phyloP scores from a whole-genome alignment of 2,797 vertebrate genomes.

The Apodemus agrarius region DNA sequence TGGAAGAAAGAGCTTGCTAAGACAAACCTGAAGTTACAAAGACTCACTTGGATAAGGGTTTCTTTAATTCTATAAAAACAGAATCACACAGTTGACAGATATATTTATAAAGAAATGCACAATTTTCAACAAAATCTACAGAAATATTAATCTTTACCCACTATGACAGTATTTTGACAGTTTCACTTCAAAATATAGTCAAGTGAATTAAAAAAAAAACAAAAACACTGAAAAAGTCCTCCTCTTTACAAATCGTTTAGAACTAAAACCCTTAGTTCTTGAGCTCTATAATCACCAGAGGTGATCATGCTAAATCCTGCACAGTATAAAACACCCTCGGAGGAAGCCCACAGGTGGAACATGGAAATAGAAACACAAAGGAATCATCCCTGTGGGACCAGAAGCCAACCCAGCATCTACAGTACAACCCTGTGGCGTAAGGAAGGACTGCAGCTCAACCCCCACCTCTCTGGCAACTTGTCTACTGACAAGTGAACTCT shows the following conservation, averaged over 20 bases:
- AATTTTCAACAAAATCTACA: constrained; percentile 67
- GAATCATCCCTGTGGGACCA: background rate
- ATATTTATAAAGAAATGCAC: constrained; percentile 68
- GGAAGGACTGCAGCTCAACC: background rate
- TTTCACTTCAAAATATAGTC: constrained; percentile 75
- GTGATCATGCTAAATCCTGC: background rate
- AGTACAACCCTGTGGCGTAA: background rate
- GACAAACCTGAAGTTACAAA: constrained; percentile 26
- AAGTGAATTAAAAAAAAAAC: constrained; percentile 61
- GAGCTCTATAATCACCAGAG: constrained; percentile 29
- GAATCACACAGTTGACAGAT: constrained; percentile 57
- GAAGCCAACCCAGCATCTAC: background rate
- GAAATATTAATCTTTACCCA: constrained; percentile 69
- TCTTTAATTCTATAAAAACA: constrained; percentile 62
- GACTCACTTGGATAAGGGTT: constrained; percentile 23
- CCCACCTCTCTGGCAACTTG: background rate
- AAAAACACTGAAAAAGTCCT: constrained; percentile 50
- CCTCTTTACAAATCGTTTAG: constrained; percentile 60
- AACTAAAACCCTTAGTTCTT: constrained; percentile 65
- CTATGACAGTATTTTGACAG: constrained; percentile 76
- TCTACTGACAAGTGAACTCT: background rate
- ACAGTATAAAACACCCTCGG: background rate
- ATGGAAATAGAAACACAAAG: background rate
- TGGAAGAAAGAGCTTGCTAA: constrained; percentile 46
- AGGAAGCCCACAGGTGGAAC: background rate